phyloP scores from a whole-genome alignment of 1,140 invertebrate genomes.

The Galleria mellonella region DNA sequence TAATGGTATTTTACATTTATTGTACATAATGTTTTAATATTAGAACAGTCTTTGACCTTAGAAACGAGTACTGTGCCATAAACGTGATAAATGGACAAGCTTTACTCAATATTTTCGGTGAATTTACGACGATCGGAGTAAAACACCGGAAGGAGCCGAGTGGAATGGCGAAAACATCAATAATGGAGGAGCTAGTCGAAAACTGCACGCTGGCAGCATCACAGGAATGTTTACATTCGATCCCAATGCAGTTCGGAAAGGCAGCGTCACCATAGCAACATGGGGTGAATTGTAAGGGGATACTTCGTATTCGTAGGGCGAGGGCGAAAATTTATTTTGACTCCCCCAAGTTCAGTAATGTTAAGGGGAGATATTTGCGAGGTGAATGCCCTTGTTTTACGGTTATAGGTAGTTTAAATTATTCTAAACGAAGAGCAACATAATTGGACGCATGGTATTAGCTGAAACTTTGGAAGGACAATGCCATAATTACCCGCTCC shows the following conservation, averaged over 20 bases:
- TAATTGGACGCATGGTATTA: slow-evolving; percentile 5
- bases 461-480: background rate
- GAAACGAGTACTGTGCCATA: slow-evolving; percentile 25
- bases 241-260: slow-evolving; percentile 38
- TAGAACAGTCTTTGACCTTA: slow-evolving; percentile 22
- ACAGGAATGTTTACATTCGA: slow-evolving; percentile 25
- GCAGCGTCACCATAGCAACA: slow-evolving; percentile 54
- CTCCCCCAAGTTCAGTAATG: slow-evolving; percentile 36
- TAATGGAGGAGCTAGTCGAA: slow-evolving; percentile 18
- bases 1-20: background rate
- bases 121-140: slow-evolving; percentile 30
- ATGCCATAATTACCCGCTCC: background rate
- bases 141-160: slow-evolving; percentile 21
- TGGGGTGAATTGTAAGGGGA: slow-evolving; percentile 56
- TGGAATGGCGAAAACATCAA: slow-evolving; percentile 30
- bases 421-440: slow-evolving; percentile 10
- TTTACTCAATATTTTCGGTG: slow-evolving; percentile 35
- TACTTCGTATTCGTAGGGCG: slow-evolving; percentile 50
- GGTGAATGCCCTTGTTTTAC: slow-evolving; percentile 58
- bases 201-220: slow-evolving; percentile 20
- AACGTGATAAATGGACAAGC: slow-evolving; percentile 44
- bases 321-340: slow-evolving; percentile 65
- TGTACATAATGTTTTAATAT: background rate
- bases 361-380: slow-evolving; percentile 58
- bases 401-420: slow-evolving; percentile 25